Evolutionary conservation across 2,888 invertebrate genomes (phyloP).

Genomic region (Idaea biselata): DNA sequence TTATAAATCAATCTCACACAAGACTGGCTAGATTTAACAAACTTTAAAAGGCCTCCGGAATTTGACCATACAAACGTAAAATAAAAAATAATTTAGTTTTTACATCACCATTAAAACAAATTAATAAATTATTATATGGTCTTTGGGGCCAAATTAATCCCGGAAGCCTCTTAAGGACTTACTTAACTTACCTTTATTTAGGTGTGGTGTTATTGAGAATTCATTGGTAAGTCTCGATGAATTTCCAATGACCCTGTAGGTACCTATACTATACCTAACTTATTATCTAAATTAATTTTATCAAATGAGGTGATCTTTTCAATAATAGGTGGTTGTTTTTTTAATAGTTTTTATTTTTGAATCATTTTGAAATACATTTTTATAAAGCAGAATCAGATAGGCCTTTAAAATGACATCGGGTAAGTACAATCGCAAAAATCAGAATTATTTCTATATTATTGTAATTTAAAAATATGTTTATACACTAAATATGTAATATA

Average conservation of each 20-base stretch:
- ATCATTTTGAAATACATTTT: constrained; percentile 65
- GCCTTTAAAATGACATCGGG: constrained; percentile 53
- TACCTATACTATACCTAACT: constrained; percentile 9
- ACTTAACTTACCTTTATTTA: neutral
- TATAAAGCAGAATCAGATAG: constrained; percentile 56
- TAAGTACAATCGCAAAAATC: constrained; percentile 64
- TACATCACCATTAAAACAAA: too few relatives aligned
- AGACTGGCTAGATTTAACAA: constrained; percentile 41
- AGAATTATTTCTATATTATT: constrained; percentile 44
- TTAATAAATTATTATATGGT: too few relatives aligned
- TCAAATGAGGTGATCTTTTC: constrained; percentile 2
- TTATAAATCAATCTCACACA: constrained; percentile 52
- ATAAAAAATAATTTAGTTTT: too few relatives aligned
- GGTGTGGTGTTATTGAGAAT: neutral
- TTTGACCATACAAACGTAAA: too few relatives aligned
- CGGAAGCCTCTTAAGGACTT: constrained; percentile 16
- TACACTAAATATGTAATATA: constrained; percentile 64
- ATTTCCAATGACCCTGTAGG: neutral
- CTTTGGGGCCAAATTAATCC: too few relatives aligned
- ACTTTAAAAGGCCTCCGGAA: too few relatives aligned
- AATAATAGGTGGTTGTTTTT: constrained; percentile 45
- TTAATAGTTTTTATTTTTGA: constrained; percentile 64
- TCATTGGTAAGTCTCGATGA: constrained; percentile 15
- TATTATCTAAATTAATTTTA: constrained; percentile 5
- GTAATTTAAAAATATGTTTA: constrained; percentile 67